A percentile compares a stretch with the other conserved stretches of the same genome.
Evolutionary conservation across 2,888 invertebrate genomes (phyloP).

Genomic region (Nymphalis polychloros): DNA sequence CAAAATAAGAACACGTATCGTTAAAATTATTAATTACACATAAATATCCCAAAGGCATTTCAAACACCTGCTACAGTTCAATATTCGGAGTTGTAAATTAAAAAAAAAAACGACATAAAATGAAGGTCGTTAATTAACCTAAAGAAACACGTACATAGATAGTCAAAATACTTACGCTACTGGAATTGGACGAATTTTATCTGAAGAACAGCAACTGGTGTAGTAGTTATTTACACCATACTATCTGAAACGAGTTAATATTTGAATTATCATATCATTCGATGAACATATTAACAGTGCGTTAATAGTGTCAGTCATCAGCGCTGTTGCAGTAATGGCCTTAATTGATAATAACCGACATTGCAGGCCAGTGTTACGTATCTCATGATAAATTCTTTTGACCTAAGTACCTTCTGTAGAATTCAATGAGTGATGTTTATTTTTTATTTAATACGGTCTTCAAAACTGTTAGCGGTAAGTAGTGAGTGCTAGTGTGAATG

Average conservation of each 20-base stretch:
- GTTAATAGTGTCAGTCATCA: slow-evolving; percentile 45
- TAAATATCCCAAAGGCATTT: too few species aligned
- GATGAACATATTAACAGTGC: slow-evolving; percentile 33
- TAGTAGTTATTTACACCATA: slow-evolving; percentile 54
- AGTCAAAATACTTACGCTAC: slow-evolving; percentile 36
- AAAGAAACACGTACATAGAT: background rate
- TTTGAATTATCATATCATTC: slow-evolving; percentile 34
- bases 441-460: too few species aligned
- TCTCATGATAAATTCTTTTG: slow-evolving; percentile 9
- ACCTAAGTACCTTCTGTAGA: background rate
- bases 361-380: slow-evolving; percentile 20
- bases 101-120: background rate
- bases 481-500: too few species aligned
- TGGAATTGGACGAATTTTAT: slow-evolving; percentile 29
- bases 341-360: slow-evolving; percentile 43
- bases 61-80: too few species aligned
- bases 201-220: slow-evolving; percentile 44
- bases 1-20: too few species aligned
- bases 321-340: slow-evolving; percentile 45
- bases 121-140: background rate
- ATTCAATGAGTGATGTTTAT: background rate
- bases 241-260: slow-evolving; percentile 60
- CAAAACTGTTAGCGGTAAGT: too few species aligned
- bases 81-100: too few species aligned
- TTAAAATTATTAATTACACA: too few species aligned